phyloP scores from a whole-genome alignment of 2,113 vertebrate genomes.

The Oryzias melastigma region DNA sequence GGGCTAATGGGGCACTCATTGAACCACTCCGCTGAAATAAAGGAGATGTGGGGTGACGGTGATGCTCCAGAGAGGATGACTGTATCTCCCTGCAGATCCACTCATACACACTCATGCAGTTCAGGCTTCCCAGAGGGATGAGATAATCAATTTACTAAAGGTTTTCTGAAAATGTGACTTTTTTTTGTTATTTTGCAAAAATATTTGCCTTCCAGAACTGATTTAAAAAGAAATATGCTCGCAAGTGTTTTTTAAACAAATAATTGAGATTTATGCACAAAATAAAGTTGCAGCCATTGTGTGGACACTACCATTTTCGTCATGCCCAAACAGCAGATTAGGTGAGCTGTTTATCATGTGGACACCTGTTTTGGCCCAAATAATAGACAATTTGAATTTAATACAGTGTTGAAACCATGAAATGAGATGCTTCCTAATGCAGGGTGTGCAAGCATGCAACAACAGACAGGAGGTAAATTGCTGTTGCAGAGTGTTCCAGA shows the following conservation, averaged over 20 bases:
- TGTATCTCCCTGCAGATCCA: constrained; percentile 34
- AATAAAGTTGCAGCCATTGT: constrained; percentile 4
- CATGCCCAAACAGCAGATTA: constrained; percentile 7
- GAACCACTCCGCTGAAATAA: constrained; percentile 50
- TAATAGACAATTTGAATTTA: constrained; percentile 18
- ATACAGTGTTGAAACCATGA: constrained; percentile 7
- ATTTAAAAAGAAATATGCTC: not conserved
- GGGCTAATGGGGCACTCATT: constrained; percentile 57
- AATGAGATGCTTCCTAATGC: constrained; percentile 5
- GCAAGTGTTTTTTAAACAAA: no score
- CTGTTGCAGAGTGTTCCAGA: not conserved
- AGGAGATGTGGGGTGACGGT: constrained; percentile 34
- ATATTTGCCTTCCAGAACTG: no score
- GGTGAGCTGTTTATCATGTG: constrained; percentile 17
- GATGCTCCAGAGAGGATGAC: constrained; percentile 43
- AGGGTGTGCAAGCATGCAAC: not conserved
- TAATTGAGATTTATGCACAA: not conserved
- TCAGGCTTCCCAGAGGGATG: constrained; percentile 12
- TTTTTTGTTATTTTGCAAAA: no score
- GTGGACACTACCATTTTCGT: not conserved
- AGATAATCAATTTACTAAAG: no score
- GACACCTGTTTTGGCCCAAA: constrained; percentile 24
- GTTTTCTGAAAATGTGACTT: no score
- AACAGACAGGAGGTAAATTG: constrained; percentile 7
- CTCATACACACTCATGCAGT: constrained; percentile 15